phyloP scores from a whole-genome alignment of 2,888 invertebrate genomes.

The Pelosia muscerda region DNA sequence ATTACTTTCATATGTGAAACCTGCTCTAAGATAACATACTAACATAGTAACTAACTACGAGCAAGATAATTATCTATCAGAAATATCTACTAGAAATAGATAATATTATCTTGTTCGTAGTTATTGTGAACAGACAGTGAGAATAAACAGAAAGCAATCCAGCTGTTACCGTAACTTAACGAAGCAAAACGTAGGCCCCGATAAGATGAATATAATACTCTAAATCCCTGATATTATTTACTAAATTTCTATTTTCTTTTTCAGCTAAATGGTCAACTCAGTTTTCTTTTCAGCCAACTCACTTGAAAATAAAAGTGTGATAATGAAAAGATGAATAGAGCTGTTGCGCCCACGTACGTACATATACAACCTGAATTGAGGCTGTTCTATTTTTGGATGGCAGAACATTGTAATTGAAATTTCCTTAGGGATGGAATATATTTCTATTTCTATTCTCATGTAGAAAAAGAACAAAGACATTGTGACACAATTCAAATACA shows the following conservation, averaged over 20 bases:
- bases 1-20: background rate
- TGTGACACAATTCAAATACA: background rate
- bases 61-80: too few species aligned
- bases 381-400: constrained; percentile 14
- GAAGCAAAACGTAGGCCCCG: background rate
- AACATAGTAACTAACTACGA: too few species aligned
- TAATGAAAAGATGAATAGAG: constrained; percentile 4
- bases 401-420: constrained; percentile 3
- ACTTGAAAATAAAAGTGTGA: background rate
- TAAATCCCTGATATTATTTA: too few species aligned
- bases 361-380: background rate
- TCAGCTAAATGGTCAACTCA: background rate
- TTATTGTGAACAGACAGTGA: background rate
- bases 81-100: too few species aligned
- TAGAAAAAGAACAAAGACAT: background rate
- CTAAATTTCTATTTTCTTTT: too few species aligned
- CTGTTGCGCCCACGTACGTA: background rate
- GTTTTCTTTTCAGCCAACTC: background rate
- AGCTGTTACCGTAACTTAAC: background rate
- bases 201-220: too few species aligned
- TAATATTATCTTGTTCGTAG: background rate
- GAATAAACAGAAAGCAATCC: too few species aligned
- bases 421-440: background rate
- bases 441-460: background rate
- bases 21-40: background rate